Base-by-base conservation (phyloP, 2,113 vertebrate genomes). In the Trichomycterus rosablanca region DNA sequence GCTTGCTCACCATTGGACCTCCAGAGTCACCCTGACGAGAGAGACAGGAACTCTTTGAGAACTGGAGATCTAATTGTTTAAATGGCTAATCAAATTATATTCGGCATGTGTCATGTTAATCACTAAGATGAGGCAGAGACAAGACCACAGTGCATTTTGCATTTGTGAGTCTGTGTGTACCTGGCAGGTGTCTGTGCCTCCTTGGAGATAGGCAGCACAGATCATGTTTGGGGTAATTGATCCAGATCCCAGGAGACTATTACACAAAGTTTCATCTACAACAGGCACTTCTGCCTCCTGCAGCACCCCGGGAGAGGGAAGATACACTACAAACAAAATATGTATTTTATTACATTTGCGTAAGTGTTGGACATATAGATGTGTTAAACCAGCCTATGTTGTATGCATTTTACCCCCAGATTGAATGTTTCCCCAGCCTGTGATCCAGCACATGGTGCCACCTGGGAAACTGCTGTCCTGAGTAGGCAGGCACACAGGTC, bases 401-500 rank as follows among this genome's bases (percentile, higher is more conserved):
- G 26, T 3, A 4, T 20, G 28, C 22, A 9, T 40, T 35, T 37
- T 50, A 68, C 60, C 64, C 57, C 55, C 59, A 16, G 9, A 3
- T 1, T 1, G 6, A 22, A 46, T 11, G 9, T 42, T 1, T 78
- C 89, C 89, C 58, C 88, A 90, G 0, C 89, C 92, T 15, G 76
- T 66, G 50, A 83, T 57, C 74, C 75, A 83, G 61, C 35, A 63
- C 3, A 0, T 28, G 0, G 12, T 57, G 9, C 68, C 71, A 2
- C 11, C 5, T 22, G 64, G 1, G 50, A 78, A 63, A 3, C 24
- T 42, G 24, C 82, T 85, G 11, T 53, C 19, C 4, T 26, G 32
- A 0, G 76, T 59, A 0, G 89, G 86, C 16, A 92, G 75, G 56
- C 89, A 92, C 50, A 92, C 59, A 0, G 91, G 89, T 9, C 14